phyloP scores from a whole-genome alignment of 2,888 invertebrate species.

The Escarpia spicata region DNA sequence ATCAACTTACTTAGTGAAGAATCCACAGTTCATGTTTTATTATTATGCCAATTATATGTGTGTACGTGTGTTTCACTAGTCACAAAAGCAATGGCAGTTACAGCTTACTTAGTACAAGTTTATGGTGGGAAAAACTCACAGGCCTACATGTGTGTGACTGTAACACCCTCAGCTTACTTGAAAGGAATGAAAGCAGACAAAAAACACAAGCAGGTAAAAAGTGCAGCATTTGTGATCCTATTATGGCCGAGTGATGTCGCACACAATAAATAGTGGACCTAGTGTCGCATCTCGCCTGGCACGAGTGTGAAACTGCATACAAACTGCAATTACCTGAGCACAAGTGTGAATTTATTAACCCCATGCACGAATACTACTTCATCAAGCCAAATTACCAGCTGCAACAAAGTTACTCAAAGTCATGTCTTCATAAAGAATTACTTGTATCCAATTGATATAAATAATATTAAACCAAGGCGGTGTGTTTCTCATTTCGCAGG shows the following conservation, averaged over 20 bases:
- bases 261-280: background rate
- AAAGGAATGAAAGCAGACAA: background rate
- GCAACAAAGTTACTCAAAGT: background rate
- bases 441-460: background rate
- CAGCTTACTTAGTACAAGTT: too few species aligned
- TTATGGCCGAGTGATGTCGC: background rate
- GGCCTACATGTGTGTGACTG: too few species aligned
- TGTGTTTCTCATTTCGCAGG: too few species aligned
- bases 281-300: background rate
- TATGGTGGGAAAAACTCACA: too few species aligned
- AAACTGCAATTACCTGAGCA: background rate
- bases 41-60: too few species aligned
- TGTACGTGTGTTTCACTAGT: too few species aligned
- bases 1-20: too few species aligned
- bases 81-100: too few species aligned
- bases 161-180: background rate
- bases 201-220: background rate
- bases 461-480: background rate
- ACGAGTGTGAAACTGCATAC: background rate
- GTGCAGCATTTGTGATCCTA: background rate
- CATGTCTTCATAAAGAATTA: background rate
- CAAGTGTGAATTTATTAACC: background rate
- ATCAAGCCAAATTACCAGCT: background rate
- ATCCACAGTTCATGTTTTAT: too few species aligned
- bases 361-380: background rate